Evolutionary conservation across 2,888 invertebrate species (phyloP), one percentile per base, ranked within the genome.

Genomic region (Pandemis heparana): DNA sequence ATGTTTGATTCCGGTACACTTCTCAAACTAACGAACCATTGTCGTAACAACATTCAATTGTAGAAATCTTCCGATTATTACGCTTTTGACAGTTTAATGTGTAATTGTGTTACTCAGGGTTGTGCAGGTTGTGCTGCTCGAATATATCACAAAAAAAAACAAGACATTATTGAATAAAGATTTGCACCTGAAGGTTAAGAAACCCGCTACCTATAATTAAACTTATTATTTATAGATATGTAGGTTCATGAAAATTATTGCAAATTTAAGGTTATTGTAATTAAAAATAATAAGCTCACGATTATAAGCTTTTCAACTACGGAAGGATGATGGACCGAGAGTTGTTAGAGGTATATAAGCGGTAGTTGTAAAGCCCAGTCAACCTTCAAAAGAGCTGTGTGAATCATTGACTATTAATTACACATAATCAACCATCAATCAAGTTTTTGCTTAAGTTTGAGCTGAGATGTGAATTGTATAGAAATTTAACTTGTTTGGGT

Each of bases 1-100:
- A 82, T 80, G 81, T 89, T 88, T 84, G 84, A 91, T 92, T 94
- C 92, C 92, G 94, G 92, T 90, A 93, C 92, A 93, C 85, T 94
- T 93, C 89, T 79, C 88, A 84, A 86, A 85, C 88, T 92, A 94
- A 94, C 94, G 88, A 94, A 85, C 89, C 91, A 81, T 84, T 78
- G 79, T 83, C 81, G 83, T 82, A 85, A 85, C 82, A 81, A 85
- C 86, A 82, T 83, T 78, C 92, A 94, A 92, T 93, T 89, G 85
- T 77, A 86, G 90, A 92, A 92, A 92, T 88, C 87, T 83, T 79
- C 80, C 83, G 79, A 85, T 81, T 82, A 85, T 87, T 85, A 88
- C 83, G 80, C 83, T 89, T 89, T 88, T 90, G 90, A 91, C 89
- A 87, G 89, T 90, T 87, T 84, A 87, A 89, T 90, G 86, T 80